Evolutionary conservation across 64 coral and sea anemone species (phyloP), one percentile per base, ranked within the genome.

Genomic region (Pocillopora damicornis): DNA sequence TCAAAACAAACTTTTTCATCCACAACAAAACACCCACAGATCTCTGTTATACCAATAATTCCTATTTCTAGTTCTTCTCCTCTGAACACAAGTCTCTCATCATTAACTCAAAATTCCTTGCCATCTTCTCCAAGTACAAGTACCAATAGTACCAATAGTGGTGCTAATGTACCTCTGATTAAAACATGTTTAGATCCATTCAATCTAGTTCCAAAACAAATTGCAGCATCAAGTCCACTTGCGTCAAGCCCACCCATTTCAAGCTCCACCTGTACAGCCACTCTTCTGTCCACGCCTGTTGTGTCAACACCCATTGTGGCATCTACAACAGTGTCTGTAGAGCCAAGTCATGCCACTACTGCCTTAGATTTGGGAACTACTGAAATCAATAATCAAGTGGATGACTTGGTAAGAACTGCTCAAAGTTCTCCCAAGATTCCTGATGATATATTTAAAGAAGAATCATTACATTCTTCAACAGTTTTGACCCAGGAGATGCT

Each of bases 401-500:
- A 67, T 72, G 62, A 85, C 25, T 58, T 14, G 7, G 42, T 51
- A 7, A 13, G 14, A n/a, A 85, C 18, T 1, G 25, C 64, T 38
- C 18, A 23, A 17, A 85, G 64, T 13, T 65, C 37, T 17, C 42
- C 63, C 13, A 22, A n/a, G n/a, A 66, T 37, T 73, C 10, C 22
- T 14, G 13, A 57, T 57, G 64, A 73, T 71, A 15, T 72, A 15
- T 73, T 85, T n/a, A 51, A 85, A n/a, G 63, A 66, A 13, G 81
- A 85, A 85, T 14, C 42, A 57, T 72, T 38, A 73, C 56, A 4
- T 30, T 69, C 63, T 57, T 30, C 81, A 15, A 85, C 81, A 72
- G 81, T 85, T 37, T 68, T 85, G 81, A 85, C 81, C 9, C 81
- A 85, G 14, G 81, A 85, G 64, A 85, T 85, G 81, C 35, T 85